Evolutionary conservation across 2,888 invertebrate species (phyloP).

Genomic region (Heliconius sara): DNA sequence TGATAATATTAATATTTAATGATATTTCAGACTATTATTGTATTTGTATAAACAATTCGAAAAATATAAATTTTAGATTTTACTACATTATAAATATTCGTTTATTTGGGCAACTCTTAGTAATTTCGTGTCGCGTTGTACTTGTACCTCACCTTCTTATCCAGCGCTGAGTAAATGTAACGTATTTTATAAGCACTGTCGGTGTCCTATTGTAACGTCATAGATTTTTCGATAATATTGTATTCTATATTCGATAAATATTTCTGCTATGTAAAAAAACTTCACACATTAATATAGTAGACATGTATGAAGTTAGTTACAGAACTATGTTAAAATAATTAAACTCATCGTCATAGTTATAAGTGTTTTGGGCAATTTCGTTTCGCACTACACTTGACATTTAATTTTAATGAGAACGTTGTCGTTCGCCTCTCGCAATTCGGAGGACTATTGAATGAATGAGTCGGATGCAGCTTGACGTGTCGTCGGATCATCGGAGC

Average conservation of each 20-base stretch:
- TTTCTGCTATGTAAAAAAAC: constrained; percentile 81
- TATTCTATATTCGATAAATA: constrained; percentile 84
- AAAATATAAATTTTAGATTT: constrained; percentile 76
- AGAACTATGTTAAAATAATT: constrained; percentile 74
- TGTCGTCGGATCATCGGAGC: constrained; percentile 16
- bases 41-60: constrained; percentile 81
- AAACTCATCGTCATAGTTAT: constrained; percentile 83
- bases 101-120: constrained; percentile 72
- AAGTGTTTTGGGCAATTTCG: constrained; percentile 79
- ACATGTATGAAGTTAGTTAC: constrained; percentile 65
- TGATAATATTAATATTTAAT: constrained; percentile 80
- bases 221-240: constrained; percentile 83
- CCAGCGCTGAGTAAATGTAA: constrained; percentile 74
- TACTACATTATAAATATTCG: constrained; percentile 71
- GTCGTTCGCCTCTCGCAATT: constrained; percentile 65
- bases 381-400: constrained; percentile 81
- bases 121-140: constrained; percentile 69
- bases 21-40: constrained; percentile 78
- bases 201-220: constrained; percentile 79
- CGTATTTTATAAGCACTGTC: constrained; percentile 78
- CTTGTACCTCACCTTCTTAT: constrained; percentile 72
- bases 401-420: constrained; percentile 76
- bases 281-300: constrained; percentile 81
- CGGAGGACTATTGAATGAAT: constrained; percentile 74
- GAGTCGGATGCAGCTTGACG: constrained; percentile 74